These are phyloP conservation scores for Centropyge bicolor DNA, from an alignment of 2,797 vertebrate genomes.

Conservation along the genomic window DNA sequence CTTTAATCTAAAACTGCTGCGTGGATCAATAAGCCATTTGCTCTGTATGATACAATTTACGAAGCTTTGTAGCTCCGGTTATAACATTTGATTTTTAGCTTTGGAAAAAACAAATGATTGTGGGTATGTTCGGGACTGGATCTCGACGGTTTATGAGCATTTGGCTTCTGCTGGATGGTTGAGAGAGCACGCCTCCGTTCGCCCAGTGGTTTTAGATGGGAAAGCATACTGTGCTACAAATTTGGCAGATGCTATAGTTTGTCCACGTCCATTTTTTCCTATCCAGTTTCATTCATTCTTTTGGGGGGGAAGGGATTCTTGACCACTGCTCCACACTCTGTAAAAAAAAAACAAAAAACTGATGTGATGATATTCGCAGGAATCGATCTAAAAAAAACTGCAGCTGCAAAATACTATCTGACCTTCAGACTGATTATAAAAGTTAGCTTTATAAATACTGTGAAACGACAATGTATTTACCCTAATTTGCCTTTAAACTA, in stretches of 20 bases:
- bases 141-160: constrained; percentile 48
- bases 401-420: background rate
- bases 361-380: background rate
- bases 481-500: background rate
- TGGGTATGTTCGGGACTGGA: constrained; percentile 51
- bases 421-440: background rate
- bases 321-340: background rate
- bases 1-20: constrained; percentile 83
- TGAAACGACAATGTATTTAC: background rate
- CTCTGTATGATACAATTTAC: constrained; percentile 79
- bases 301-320: background rate
- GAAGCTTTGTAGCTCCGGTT: constrained; percentile 73
- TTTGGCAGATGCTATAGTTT: constrained; percentile 25
- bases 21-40: constrained; percentile 84
- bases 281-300: background rate
- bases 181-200: constrained; percentile 53
- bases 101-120: constrained; percentile 58
- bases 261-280: constrained; percentile 5
- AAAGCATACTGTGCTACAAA: constrained; percentile 9
- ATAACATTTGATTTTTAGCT: constrained; percentile 73
- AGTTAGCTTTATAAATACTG: background rate
- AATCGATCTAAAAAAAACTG: too few species aligned
- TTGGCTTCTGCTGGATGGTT: constrained; percentile 60
- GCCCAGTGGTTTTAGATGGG: constrained; percentile 25
- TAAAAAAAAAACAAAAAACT: background rate